Conservation (phyloP, 2,797 vertebrate species). For the Onychomys torridus region DNA sequence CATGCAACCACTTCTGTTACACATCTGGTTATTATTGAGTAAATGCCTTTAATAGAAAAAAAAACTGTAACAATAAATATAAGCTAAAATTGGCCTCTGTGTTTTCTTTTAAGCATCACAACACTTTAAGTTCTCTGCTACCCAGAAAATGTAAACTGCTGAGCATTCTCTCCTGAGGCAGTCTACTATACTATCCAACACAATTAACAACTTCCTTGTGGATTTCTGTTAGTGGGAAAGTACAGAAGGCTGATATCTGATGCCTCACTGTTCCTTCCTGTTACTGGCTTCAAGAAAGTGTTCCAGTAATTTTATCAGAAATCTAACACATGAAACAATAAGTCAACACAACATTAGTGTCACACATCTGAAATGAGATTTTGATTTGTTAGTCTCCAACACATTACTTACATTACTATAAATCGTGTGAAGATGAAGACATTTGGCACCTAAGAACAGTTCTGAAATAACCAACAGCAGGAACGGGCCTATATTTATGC, state of each 20-base stretch:
- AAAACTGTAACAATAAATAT: conserved; percentile 64
- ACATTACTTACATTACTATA: conserved; percentile 89
- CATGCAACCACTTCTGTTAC: conserved; percentile 83
- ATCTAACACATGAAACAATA: conserved; percentile 89
- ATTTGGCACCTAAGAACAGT: conserved; percentile 85
- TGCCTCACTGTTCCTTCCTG: conserved; percentile 70
- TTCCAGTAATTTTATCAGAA: conserved; percentile 89
- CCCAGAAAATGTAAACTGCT: conserved; percentile 47
- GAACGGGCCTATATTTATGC: conserved; percentile 80
- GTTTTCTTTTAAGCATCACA: conserved; percentile 64
- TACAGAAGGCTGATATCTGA: conserved; percentile 63
- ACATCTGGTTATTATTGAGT: conserved; percentile 83
- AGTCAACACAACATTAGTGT: conserved; percentile 90
- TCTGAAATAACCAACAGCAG: conserved; percentile 85
- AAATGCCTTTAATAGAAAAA: conserved; percentile 78
- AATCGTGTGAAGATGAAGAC: conserved; percentile 89
- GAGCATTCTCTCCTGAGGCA: neutral
- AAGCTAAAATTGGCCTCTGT: conserved; percentile 60
- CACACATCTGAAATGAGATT: conserved; percentile 93
- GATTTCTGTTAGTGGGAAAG: conserved; percentile 28
- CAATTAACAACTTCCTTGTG: conserved; percentile 70
- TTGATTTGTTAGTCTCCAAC: conserved; percentile 92
- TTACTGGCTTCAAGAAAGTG: conserved; percentile 81
- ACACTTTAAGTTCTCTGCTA: conserved; percentile 7
- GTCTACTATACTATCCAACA: conserved; percentile 57